Evolutionary conservation across 2,888 invertebrate genomes (phyloP), one percentile per base, ranked within the genome.

Genomic region (Agapetus fuscipes): DNA sequence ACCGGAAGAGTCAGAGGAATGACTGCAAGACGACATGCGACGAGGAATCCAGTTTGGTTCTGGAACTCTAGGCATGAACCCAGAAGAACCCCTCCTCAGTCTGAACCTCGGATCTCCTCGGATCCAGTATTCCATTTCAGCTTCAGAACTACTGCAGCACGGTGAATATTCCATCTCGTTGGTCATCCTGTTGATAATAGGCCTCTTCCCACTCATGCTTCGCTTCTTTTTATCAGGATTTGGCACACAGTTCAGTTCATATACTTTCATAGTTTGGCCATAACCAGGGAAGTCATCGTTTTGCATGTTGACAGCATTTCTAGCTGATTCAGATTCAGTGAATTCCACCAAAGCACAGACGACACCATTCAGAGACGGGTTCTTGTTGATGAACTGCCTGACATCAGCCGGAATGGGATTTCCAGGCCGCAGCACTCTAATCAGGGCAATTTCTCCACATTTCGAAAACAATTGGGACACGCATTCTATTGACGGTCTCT

Each of bases 331-430:
- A 1, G 89, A 87, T 50, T 84, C 80, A 35, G 88, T 84, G 58
- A 90, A 95, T 64, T 95, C 94, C 26, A 94, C 82, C 51, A 94
- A 71, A 11, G 93, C 94, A 60, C 88, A 89, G 57, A 89, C 80
- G 64, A 83, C 78, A 53, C 83, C 83, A 49, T 83, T 83, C 57
- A 93, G 72, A 56, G 87, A 88, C 14, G 91, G 90, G 56, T 90
- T 87, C 57, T 90, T 91, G 56, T 85, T 84, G 53, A 90, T 80
- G 59, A 91, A 89, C 59, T 87, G 88, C 40, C 91, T 78, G 14
- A 93, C 85, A 62, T 94, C 93, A 3, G 88, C 83, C 2, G 94
- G 93, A 36, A 90, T 81, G 7, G 89, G 82, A 63, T 88, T 88
- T 26, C 93, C 91, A 0, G 93, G 91, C 37, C 86, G 73, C 30